Percentiles rank a stretch among this genome's conserved stretches.
Evolutionary conservation across 1,140 invertebrate species (phyloP).

Genomic region (Medauroidea extradentata): DNA sequence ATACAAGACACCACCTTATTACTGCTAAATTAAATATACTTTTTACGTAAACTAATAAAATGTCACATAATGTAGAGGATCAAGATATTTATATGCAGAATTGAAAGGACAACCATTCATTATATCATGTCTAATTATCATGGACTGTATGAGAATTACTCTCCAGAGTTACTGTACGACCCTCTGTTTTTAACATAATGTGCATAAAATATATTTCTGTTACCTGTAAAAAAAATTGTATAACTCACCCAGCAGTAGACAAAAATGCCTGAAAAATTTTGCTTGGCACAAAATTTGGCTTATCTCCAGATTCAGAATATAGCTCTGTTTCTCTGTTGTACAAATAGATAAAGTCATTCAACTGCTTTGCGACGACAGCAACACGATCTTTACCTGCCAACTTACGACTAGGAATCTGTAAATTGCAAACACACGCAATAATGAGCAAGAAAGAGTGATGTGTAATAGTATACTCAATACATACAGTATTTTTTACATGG

Average conservation of each 20-base stretch:
- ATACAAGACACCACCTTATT: no score
- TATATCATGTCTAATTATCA: no score
- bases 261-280: constrained; percentile 38
- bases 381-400: constrained; percentile 77
- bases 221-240: no score
- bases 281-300: constrained; percentile 34
- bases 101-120: no score
- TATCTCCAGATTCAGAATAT: constrained; percentile 20
- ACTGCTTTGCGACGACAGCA: constrained; percentile 82
- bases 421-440: constrained; percentile 17
- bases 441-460: neutral
- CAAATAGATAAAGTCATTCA: constrained; percentile 87
- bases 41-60: no score
- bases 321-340: constrained; percentile 80
- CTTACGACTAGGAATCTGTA: constrained; percentile 66
- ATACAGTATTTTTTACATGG: neutral
- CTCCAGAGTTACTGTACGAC: no score
- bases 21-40: no score
- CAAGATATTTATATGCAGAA: no score
- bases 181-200: no score
- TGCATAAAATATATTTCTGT: no score
- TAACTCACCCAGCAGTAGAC: constrained; percentile 17
- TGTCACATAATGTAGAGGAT: no score
- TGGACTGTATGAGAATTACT: no score
- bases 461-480: neutral